Conservation (phyloP, 1,140 invertebrate species). For the Pararge aegeria region DNA sequence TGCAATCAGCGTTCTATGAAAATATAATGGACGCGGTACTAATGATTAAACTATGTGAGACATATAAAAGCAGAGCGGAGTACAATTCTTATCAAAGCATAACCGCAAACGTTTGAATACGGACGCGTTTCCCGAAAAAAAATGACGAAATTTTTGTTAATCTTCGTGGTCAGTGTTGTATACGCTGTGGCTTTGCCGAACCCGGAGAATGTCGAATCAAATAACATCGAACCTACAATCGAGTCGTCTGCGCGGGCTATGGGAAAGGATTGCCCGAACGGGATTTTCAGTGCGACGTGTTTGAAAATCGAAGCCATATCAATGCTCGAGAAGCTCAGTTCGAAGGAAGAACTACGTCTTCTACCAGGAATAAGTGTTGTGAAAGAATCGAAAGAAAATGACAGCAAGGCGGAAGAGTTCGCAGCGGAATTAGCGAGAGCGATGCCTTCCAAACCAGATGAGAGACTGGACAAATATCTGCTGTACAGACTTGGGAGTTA, state of each 20-base stretch:
- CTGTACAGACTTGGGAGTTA: slow-evolving; percentile 86
- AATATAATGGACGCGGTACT: slow-evolving; percentile 69
- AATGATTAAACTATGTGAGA: slow-evolving; percentile 66
- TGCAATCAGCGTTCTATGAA: slow-evolving; percentile 74
- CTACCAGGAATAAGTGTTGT: slow-evolving; percentile 87
- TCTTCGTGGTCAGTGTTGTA: slow-evolving; percentile 36
- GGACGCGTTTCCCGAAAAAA: slow-evolving; percentile 42
- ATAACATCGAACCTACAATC: slow-evolving; percentile 38
- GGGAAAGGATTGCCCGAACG: slow-evolving; percentile 82
- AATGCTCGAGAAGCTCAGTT: slow-evolving; percentile 86
- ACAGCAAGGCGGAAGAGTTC: slow-evolving; percentile 83
- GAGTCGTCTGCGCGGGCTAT: slow-evolving; percentile 53
- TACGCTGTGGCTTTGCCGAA: slow-evolving; percentile 51
- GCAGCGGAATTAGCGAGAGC: slow-evolving; percentile 86
- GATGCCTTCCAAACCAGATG: slow-evolving; percentile 87
- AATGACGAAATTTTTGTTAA: slow-evolving; percentile 51
- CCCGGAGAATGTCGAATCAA: slow-evolving; percentile 51
- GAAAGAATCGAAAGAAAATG: slow-evolving; percentile 82
- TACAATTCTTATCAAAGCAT: slow-evolving; percentile 61
- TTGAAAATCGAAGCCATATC: slow-evolving; percentile 90
- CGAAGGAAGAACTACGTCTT: slow-evolving; percentile 82
- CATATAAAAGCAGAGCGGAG: slow-evolving; percentile 67
- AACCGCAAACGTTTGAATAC: slow-evolving; percentile 48
- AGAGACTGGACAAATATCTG: slow-evolving; percentile 87
- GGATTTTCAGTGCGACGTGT: slow-evolving; percentile 87